Base-by-base conservation (phyloP, 2,113 vertebrate genomes). In the Notiomystis cincta region DNA sequence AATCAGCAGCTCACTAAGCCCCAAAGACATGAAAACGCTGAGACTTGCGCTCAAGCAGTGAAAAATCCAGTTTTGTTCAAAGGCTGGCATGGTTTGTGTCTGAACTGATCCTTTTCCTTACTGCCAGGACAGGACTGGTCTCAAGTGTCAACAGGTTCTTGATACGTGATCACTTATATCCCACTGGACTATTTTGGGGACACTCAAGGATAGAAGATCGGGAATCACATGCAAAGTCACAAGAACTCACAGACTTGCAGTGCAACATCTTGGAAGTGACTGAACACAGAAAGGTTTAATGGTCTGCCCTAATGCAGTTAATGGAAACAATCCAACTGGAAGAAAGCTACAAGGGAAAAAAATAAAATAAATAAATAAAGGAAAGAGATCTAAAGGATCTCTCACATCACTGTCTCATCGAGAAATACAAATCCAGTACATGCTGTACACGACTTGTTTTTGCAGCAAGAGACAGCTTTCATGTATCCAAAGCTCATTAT, bases 131-230 rank as follows among this genome's bases (percentile, higher is more conserved):
- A 80, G 58, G 37, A 66, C 79, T 11, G 47, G 51, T 81, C 67
- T 93, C 72, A 95, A 87, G 82, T 60, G 53, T 95, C 91, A 95
- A 90, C 89, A 95, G 82, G 83, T 81, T 83, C 91, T n/a, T 60
- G 90, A 75, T 27, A 94, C 60, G 10, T 4, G 86, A 96, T 75
- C 94, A 77, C 56, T 37, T 78, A 6, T 20, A 81, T 31, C 76
- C 76, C 73, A 24, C 64, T 11, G 11, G 72, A 73, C 91, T 96
- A 89, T 93, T 93, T 19, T n/a, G 47, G 83, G 85, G 82, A 77
- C 79, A 45, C 75, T 88, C 45, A 61, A 50, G 80, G 76, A 66
- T 4, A 71, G 56, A 45, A 73, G 82, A 92, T 81, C 83, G 73
- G 35, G 51, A 92, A 95, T 83, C 88, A 83, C 82, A 67, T 71